Evolutionary conservation across 2,797 vertebrate genomes (phyloP).

Genomic region (Catostomus latipinnis): DNA sequence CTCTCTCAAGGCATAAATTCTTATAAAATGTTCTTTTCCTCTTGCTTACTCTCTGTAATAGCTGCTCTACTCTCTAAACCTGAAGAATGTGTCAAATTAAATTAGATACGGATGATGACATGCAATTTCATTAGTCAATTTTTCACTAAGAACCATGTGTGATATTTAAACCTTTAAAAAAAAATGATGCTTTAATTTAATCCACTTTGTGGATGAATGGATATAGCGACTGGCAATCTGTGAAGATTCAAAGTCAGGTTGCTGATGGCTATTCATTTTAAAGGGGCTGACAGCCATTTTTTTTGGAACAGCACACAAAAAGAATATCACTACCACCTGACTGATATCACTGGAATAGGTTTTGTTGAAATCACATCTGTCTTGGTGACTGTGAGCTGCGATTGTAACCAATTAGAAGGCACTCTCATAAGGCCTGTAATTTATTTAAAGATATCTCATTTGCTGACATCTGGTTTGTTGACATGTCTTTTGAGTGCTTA

Average conservation of each 20-base stretch:
- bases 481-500: no score
- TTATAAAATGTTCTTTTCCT: constrained; percentile 40
- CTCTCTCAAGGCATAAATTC: constrained; percentile 32
- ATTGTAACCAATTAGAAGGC: no score
- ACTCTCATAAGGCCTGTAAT: no score
- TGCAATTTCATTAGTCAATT: constrained; percentile 11
- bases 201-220: constrained; percentile 3
- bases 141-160: constrained; percentile 2
- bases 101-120: constrained; percentile 30
- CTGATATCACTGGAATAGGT: no score
- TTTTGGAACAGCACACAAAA: no score
- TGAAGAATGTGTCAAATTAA: constrained; percentile 49
- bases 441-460: no score
- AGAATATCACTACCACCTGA: no score
- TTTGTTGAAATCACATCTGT: no score
- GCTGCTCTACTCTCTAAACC: constrained; percentile 52
- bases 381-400: no score
- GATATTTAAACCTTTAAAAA: constrained; percentile 11
- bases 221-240: neutral
- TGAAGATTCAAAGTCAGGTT: neutral
- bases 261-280: constrained; percentile 14
- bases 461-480: no score
- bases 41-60: constrained; percentile 59
- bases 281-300: neutral
- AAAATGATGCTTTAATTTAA: constrained; percentile 28